Evolutionary conservation across 1,140 invertebrate genomes (phyloP).

Genomic region (Meloidogyne hapla): DNA sequence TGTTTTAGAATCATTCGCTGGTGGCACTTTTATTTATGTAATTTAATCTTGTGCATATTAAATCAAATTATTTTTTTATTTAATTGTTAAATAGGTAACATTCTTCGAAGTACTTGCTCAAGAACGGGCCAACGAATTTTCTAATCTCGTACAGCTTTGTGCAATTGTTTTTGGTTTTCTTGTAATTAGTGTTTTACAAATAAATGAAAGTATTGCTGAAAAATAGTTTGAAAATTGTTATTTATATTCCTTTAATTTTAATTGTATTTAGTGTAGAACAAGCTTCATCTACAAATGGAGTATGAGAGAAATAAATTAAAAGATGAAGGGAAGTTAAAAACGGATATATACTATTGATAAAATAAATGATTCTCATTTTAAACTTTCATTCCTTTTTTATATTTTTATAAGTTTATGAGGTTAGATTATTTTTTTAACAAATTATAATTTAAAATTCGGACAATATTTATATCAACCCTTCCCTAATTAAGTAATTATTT

Average conservation of each 20-base stretch:
- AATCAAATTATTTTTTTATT: too few relatives aligned
- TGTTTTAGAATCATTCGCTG: conserved; percentile 59
- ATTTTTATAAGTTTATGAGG: not conserved
- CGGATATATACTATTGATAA: not conserved
- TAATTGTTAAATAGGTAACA: conserved; percentile 28
- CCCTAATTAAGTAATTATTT: too few relatives aligned
- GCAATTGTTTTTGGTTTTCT: conserved; percentile 59
- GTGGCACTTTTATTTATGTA: conserved; percentile 62
- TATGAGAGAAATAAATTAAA: not conserved
- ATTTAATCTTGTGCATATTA: too few relatives aligned
- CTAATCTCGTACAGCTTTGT: conserved; percentile 55
- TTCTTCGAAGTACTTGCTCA: conserved; percentile 56
- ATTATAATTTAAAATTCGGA: too few relatives aligned
- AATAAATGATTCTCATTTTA: not conserved
- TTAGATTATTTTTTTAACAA: too few relatives aligned
- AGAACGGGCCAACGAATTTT: conserved; percentile 58
- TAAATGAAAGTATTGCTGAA: conserved; percentile 22
- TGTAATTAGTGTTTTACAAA: conserved; percentile 52
- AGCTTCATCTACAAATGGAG: not conserved
- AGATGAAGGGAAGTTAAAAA: not conserved
- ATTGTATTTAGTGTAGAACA: not conserved
- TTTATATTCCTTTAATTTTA: not conserved
- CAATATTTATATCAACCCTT: too few relatives aligned
- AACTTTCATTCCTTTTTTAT: not conserved
- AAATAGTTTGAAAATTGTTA: not conserved